Evolutionary conservation across 35 echinoderm and acorn worm genomes (phyloP).

Genomic region (Strongylocentrotus purpuratus): DNA sequence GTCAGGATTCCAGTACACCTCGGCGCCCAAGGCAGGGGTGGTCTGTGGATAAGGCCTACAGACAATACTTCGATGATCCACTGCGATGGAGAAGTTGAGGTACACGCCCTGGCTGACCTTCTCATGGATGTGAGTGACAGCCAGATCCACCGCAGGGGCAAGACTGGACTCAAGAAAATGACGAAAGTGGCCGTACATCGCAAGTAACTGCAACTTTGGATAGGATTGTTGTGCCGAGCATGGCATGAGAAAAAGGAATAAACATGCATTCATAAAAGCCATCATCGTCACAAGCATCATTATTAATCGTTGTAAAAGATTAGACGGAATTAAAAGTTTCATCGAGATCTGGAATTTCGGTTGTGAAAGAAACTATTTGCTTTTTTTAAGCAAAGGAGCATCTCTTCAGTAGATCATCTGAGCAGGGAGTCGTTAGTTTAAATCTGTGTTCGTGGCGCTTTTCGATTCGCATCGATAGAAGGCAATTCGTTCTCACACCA

Average conservation of each 20-base stretch:
- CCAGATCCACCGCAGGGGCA: conserved; percentile 1
- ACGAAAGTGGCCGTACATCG: conserved; percentile 1
- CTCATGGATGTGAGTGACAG: background rate
- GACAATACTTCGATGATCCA: background rate
- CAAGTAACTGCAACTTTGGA: background rate
- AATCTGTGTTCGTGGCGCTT: no score
- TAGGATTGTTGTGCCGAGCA: background rate
- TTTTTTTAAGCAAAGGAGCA: no score
- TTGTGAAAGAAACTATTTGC: no score
- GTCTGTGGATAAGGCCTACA: background rate
- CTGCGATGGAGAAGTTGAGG: background rate
- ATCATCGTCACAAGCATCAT: background rate
- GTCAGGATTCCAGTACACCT: background rate
- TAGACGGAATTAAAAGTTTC: no score
- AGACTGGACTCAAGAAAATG: conserved; percentile 22
- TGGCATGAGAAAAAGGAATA: background rate
- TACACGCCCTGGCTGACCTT: background rate
- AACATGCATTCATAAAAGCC: background rate
- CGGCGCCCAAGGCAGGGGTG: background rate
- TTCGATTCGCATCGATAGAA: no score
- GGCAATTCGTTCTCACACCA: no score
- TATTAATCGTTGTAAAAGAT: no score
- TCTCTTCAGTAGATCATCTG: no score
- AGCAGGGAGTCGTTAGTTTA: no score
- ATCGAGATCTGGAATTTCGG: no score